Conservation (phyloP, 2,113 vertebrate species). For the Halcyon senegalensis region DNA sequence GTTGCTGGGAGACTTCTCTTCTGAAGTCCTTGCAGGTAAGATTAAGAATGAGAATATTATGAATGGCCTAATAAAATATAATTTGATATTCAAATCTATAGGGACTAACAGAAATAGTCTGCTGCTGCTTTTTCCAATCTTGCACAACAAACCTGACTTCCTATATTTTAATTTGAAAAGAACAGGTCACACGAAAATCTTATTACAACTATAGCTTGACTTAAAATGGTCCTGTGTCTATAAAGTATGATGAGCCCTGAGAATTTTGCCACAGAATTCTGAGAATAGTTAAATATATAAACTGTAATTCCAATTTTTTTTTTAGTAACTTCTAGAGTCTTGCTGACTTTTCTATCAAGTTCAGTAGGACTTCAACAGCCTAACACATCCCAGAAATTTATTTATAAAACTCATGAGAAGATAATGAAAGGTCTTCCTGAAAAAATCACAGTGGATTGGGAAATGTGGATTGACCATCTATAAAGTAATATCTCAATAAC, state of each 20-base stretch:
- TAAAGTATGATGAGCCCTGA: background rate
- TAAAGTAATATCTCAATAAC: background rate
- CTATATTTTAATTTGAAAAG: background rate
- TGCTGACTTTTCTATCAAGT: background rate
- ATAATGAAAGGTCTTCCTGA: background rate
- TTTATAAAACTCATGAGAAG: background rate
- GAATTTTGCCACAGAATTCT: background rate
- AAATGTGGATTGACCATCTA: background rate
- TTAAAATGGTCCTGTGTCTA: background rate
- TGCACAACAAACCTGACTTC: background rate
- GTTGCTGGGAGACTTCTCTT: background rate
- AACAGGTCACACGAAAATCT: background rate
- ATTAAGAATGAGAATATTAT: background rate
- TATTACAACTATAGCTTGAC: background rate
- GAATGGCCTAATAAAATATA: background rate
- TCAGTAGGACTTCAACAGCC: background rate
- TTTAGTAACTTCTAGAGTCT: background rate
- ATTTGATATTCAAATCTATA: background rate
- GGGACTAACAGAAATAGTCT: background rate
- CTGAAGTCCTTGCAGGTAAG: background rate
- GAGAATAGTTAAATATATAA: background rate
- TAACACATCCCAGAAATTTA: fast-evolving
- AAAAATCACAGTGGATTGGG: background rate
- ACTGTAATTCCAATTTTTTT: background rate
- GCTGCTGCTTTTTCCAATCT: background rate